Base-by-base conservation (phyloP, 2,797 vertebrate genomes). In the Hapalemur alaotrensis region DNA sequence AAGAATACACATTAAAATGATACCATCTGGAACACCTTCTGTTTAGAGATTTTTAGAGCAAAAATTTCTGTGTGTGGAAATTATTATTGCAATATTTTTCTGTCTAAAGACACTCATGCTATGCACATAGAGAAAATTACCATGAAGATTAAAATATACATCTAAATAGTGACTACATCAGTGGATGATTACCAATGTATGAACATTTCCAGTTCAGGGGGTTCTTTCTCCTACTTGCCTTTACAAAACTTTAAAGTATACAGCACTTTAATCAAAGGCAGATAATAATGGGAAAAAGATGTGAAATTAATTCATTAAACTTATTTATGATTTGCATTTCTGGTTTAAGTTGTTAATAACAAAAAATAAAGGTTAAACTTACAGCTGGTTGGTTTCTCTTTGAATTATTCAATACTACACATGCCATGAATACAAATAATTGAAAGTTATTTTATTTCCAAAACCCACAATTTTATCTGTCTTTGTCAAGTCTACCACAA, bases 1-100 rank as follows among this genome's bases (percentile, higher is more conserved):
- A 98, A 97, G 67, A 63, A 41, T 32, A 81, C 67, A 46, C 3
- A 35, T 96, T 61, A 96, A 95, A 89, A 65, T 0, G 13, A 82
- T 57, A 96, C 96, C 95, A 98, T 97, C 97, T 98, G 95, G 95
- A 98, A 97, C 90, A 98, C 92, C 95, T 97, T 98, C 98, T 96
- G 96, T 87, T 97, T 97, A 92, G 91, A 95, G 92, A 41, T 94
- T 94, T 97, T 92, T 88, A 89, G 81, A 97, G 91, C 69, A 96
- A 95, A 97, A 96, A 65, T 92, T 38, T 97, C 3, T 95, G 65
- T 67, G 69, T 92, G 48, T 95, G 41, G 65, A 97, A 97, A 97
- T 96, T 96, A 96, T 95, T 96, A 94, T 14, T 95, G 65, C 41
- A 96, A 96, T 98, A 97, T 93, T 96, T 96, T 92, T 93, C 94